Evolutionary conservation across 2,797 vertebrate genomes (phyloP), one percentile per base, ranked within the genome.

Genomic region (Enteromius paludinosus): DNA sequence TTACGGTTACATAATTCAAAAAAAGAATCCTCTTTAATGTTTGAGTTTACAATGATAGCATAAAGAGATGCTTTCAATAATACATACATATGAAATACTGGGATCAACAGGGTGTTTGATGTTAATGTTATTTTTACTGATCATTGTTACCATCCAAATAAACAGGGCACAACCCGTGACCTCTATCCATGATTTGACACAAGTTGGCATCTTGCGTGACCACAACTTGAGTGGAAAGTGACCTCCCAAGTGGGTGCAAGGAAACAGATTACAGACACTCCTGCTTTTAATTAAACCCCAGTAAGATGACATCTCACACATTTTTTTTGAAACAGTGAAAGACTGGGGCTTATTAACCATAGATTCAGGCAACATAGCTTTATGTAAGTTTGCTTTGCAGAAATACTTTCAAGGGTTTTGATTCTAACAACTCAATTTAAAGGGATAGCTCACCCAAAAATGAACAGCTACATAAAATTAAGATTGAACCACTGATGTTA

Each of bases 201-300:
- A 45, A 9, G 18, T 64, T 52, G 38, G 77, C 65, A 79, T 82
- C 74, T 79, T 64, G 41, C 23, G 68, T 81, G 77, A 75, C 45
- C 68, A 83, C 81, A 81, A 74, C 80, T 35, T 3, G 18, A 86
- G 41, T 52, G 78, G 56, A 86, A 88, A 78, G 69, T 71, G 75
- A 75, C 12, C 78, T 70, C 56, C 30, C 35, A 66, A 38, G 10
- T 65, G 78, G 68, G 56, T 49, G 52, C 35, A 18, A 17, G 77
- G 45, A 88, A 86, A 83, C 69, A 54, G 56, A 86, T 18, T 75
- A 49, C 79, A 81, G 38, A 81, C 61, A 81, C 78, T 83, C 71
- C 69, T 84, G 71, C 30, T 81, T 81, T 70, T 25, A 76, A 33
- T 78, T 25, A 78, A 69, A 72, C 54, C 52, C 45, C 41, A 28